Evolutionary conservation across 1,140 invertebrate species (phyloP).

Genomic region (Conus ventricosus): DNA sequence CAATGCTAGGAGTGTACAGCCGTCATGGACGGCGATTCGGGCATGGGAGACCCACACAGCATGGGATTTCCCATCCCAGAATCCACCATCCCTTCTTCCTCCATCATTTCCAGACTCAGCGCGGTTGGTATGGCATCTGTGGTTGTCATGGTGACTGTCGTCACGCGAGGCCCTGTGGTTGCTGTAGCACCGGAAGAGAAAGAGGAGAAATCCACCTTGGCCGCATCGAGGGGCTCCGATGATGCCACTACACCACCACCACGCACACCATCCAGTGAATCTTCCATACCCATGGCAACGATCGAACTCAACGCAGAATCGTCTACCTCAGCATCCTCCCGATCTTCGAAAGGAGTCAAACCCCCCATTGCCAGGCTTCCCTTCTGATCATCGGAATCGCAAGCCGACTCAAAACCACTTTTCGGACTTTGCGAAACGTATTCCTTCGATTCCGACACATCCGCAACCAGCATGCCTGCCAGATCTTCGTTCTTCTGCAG

Average conservation of each 20-base stretch:
- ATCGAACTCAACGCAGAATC: not conserved
- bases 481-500: not conserved
- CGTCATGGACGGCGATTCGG: conserved; percentile 39
- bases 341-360: not conserved
- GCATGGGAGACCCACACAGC: conserved; percentile 33
- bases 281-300: not conserved
- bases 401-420: not conserved
- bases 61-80: not conserved
- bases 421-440: too few relatives aligned
- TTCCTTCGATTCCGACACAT: too few relatives aligned
- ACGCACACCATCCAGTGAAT: not conserved
- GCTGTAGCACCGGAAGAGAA: not conserved
- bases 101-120: conserved; percentile 17
- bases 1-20: conserved; percentile 36
- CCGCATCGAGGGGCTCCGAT: not conserved
- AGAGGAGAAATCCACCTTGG: not conserved
- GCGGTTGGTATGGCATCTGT: conserved; percentile 20
- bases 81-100: conserved; percentile 4
- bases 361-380: not conserved
- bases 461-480: too few relatives aligned
- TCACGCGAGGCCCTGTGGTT: not conserved
- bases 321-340: not conserved
- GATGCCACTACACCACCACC: not conserved
- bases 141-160: conserved; percentile 33
- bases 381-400: not conserved